phyloP scores from a whole-genome alignment of 2,113 vertebrate species.

The Xyrauchen texanus region DNA sequence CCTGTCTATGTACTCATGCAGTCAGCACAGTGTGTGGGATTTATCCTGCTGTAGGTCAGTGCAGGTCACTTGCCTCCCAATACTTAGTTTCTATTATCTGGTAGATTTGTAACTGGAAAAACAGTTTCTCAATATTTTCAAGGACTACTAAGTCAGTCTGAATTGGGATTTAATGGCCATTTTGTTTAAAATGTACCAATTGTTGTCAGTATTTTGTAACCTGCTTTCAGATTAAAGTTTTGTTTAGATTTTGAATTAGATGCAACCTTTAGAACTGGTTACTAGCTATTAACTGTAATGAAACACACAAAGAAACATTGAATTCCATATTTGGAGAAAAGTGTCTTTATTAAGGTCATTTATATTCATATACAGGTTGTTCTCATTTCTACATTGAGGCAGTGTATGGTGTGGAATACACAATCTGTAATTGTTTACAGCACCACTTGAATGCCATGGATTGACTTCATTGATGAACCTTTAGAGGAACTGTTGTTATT shows the following conservation, averaged over 20 bases:
- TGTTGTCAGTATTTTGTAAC: conserved; percentile 6
- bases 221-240: background rate
- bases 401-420: background rate
- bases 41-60: conserved; percentile 6
- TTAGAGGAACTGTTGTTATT: background rate
- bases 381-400: too few relatives aligned
- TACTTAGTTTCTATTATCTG: background rate
- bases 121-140: too few relatives aligned
- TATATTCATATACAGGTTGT: too few relatives aligned
- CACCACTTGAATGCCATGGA: background rate
- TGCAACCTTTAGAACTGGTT: background rate
- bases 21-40: background rate
- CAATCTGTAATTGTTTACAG: background rate
- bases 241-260: too few relatives aligned
- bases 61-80: conserved; percentile 8
- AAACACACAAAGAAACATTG: background rate
- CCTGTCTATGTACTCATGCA: background rate
- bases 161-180: background rate
- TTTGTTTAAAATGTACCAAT: background rate
- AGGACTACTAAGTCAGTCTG: background rate
- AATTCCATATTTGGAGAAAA: too few relatives aligned
- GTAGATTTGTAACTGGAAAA: too few relatives aligned
- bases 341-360: too few relatives aligned
- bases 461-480: too few relatives aligned
- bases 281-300: background rate